Evolutionary conservation across 2,888 invertebrate genomes (phyloP).

Genomic region (Aphodius sticticus): DNA sequence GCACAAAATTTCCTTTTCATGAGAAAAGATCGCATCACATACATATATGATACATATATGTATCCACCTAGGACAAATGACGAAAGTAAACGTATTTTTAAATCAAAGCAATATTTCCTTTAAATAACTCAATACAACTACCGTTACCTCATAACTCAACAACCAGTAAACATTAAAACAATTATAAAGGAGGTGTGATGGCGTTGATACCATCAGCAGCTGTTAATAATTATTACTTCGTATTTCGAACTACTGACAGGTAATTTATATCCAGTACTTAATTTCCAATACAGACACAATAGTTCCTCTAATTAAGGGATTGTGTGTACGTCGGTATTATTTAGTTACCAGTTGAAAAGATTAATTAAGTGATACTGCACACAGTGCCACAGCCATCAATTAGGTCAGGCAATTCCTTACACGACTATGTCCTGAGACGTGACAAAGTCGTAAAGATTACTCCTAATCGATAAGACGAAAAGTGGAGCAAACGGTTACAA

Average conservation of each 20-base stretch:
- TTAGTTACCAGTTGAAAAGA: not conserved
- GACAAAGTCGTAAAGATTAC: not conserved
- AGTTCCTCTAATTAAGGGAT: not conserved
- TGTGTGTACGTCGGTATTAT: not conserved
- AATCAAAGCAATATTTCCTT: too few relatives aligned
- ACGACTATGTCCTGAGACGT: not conserved
- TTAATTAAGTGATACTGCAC: not conserved
- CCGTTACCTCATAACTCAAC: not conserved
- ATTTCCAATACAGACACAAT: not conserved
- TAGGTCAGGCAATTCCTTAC: constrained; percentile 4
- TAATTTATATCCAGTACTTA: not conserved
- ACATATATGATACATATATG: too few relatives aligned
- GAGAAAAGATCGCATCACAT: too few relatives aligned
- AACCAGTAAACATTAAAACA: not conserved
- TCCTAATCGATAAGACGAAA: not conserved
- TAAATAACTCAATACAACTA: not conserved
- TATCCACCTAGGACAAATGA: too few relatives aligned
- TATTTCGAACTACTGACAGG: not conserved
- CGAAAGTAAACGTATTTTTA: too few relatives aligned
- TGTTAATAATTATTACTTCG: not conserved
- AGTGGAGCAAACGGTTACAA: not conserved
- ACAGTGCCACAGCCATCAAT: not conserved
- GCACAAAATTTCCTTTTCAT: too few relatives aligned
- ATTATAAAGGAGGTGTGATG: constrained; percentile 4
- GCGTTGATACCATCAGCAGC: not conserved